Evolutionary conservation across 2,888 invertebrate genomes (phyloP), one percentile per base, ranked within the genome.

Genomic region (Lingula anatina): DNA sequence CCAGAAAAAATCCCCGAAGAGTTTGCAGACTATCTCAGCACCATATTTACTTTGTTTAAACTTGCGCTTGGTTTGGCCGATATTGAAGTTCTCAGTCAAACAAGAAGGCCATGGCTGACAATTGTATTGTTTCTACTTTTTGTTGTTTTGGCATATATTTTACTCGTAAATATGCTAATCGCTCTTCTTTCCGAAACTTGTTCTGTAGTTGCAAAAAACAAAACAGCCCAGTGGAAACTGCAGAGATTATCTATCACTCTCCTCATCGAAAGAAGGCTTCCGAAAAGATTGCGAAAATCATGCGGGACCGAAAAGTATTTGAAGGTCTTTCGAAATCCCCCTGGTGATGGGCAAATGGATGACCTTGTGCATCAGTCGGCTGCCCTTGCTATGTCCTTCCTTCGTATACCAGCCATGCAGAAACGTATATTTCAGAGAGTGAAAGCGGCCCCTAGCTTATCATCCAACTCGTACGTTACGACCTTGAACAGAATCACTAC

Each of bases 181-280:
- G 67, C 67, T 5, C 64, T 67, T 64, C 64, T 67, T 64, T 64
- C 67, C 43, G 62, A 64, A 50, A 65, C 65, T 15, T 65, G 64
- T 44, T 55, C 57, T 1, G 47, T 63, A 7, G 61, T 65, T 2
- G 56, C 60, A 2, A 54, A 60, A 27, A 61, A 65, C 51, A 56
- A 61, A 26, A 56, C 54, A 21, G 56, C 59, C 20, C 64, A 62
- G 41, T 62, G 64, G 61, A 55, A 61, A 2, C 53, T 64, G 7
- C 64, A 64, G 41, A 58, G 59, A 21, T 50, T 64, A 3, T 60
- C 64, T 1, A 53, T 64, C 12, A 58, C 61, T n/a, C 45, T 60
- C n/a, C 61, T 62, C 42, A 49, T 61, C 9, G 64, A 64, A 46
- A 31, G 15, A 31, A 31, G 31, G 15, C 9, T 31, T 31, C 31